phyloP scores from a whole-genome alignment of 1,140 invertebrate genomes.

The Zophobas atratus region DNA sequence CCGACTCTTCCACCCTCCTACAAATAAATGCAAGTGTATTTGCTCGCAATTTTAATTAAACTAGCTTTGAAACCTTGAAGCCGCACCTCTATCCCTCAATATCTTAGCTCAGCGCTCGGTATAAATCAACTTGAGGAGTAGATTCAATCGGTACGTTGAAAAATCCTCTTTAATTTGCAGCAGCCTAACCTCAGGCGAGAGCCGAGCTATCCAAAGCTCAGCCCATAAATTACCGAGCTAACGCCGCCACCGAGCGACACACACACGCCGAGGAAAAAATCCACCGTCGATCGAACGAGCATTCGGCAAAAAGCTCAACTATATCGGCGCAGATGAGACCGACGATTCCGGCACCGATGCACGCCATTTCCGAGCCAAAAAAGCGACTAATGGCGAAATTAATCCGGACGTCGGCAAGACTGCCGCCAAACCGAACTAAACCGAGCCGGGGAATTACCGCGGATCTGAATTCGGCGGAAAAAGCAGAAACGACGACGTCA shows the following conservation, averaged over 20 bases:
- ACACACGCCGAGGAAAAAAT: constrained; percentile 6
- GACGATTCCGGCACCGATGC: constrained; percentile 4
- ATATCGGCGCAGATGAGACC: constrained; percentile 28
- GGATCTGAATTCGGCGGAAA: too few species aligned
- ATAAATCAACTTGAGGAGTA: constrained; percentile 64
- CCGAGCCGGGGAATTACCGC: background rate
- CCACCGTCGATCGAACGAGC: constrained; percentile 7
- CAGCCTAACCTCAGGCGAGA: constrained; percentile 61
- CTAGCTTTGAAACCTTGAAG: background rate
- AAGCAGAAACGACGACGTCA: too few species aligned
- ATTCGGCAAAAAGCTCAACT: constrained; percentile 15
- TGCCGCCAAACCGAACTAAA: background rate
- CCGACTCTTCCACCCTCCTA: too few species aligned
- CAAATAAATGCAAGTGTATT: too few species aligned
- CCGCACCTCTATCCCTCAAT: background rate
- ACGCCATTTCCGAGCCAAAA: constrained; percentile 8
- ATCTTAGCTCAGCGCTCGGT: constrained; percentile 51
- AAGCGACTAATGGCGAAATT: constrained; percentile 5
- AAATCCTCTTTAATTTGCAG: constrained; percentile 66
- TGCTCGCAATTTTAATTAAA: background rate
- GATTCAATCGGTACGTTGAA: constrained; percentile 65
- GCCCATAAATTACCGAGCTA: constrained; percentile 61
- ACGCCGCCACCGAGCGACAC: constrained; percentile 15
- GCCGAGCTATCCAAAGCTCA: constrained; percentile 51
- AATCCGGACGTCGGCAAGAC: constrained; percentile 21